These are phyloP conservation scores for Selenia dentaria DNA, from an alignment of 2,888 invertebrate species.

Conservation along the genomic window DNA sequence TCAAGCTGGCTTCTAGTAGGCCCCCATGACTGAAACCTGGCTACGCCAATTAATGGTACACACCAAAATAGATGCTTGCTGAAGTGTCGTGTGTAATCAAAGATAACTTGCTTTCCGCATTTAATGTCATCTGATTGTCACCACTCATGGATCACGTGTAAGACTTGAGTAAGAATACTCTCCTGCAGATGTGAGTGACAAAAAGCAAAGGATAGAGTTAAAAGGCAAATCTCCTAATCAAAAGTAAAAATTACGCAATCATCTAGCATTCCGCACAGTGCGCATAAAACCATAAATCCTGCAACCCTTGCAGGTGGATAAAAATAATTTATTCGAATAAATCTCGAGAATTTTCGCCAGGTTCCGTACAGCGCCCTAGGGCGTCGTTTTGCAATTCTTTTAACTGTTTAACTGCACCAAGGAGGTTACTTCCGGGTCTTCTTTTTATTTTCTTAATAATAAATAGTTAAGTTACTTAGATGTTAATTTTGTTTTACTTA, in stretches of 20 bases:
- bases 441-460: constrained; percentile 67
- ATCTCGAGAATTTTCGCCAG: constrained; percentile 71
- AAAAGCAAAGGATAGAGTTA: no score
- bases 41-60: no score
- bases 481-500: no score
- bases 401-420: constrained; percentile 57
- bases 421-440: constrained; percentile 43
- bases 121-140: no score
- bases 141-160: no score
- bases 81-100: no score
- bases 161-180: no score
- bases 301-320: constrained; percentile 80
- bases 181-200: no score
- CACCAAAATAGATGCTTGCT: no score
- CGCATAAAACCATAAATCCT: constrained; percentile 64
- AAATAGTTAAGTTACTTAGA: constrained; percentile 56
- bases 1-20: no score
- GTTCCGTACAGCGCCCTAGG: constrained; percentile 65
- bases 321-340: constrained; percentile 83
- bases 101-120: no score
- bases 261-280: constrained; percentile 12
- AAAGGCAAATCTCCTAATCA: background rate
- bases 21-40: no score
- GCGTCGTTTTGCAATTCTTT: constrained; percentile 71
- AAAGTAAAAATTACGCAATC: constrained; percentile 5